These are phyloP conservation scores for Heliconius erato DNA, from an alignment of 2,888 invertebrate species.

Conservation along the genomic window DNA sequence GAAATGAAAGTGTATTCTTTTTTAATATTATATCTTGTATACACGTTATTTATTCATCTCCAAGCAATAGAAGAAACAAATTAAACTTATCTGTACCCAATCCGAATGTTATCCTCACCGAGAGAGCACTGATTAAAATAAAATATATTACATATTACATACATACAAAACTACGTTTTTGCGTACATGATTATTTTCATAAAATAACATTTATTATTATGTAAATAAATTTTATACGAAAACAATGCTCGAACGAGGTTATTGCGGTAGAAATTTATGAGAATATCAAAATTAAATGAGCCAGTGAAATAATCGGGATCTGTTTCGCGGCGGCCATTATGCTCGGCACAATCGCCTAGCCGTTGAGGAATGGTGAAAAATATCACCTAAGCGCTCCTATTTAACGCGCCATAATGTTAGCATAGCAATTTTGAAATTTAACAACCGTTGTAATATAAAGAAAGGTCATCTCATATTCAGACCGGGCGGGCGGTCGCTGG, in stretches of 20 bases:
- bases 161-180: not conserved
- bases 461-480: conserved; percentile 59
- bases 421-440: conserved; percentile 51
- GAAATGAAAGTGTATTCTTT: not conserved
- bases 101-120: not conserved
- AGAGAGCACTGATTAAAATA: not conserved
- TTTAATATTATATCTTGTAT: not conserved
- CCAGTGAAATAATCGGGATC: conserved; percentile 23
- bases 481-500: conserved; percentile 47
- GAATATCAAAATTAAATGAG: conserved; percentile 37
- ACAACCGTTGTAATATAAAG: conserved; percentile 55
- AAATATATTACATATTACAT: not conserved
- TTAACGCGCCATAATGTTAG: conserved; percentile 37
- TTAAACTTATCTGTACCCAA: too few relatives aligned
- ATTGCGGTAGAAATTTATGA: conserved; percentile 29
- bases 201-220: conserved; percentile 1
- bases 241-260: conserved; percentile 14
- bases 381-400: conserved; percentile 34
- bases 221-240: conserved; percentile 10
- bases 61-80: not conserved
- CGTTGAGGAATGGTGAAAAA: conserved; percentile 33
- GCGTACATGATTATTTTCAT: not conserved
- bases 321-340: conserved; percentile 25
- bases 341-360: conserved; percentile 15
- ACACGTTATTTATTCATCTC: not conserved